A percentile compares a stretch with the other conserved stretches of the same genome.
Conservation (phyloP, 2,113 vertebrate genomes). For the Passer montanus region DNA sequence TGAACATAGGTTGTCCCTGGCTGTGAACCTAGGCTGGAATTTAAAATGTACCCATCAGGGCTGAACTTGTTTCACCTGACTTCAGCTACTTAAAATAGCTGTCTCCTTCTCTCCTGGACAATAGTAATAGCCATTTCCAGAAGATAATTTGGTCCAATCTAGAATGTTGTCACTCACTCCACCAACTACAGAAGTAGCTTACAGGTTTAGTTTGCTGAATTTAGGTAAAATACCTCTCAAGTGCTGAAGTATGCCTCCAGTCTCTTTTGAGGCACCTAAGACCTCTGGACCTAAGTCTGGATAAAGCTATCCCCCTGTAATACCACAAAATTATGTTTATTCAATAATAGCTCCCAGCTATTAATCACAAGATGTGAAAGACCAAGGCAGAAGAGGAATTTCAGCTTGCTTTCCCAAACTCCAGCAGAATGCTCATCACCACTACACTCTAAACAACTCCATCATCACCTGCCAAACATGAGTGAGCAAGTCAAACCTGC, state of each 20-base stretch:
- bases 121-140: neutral
- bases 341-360: fast-evolving
- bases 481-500: neutral
- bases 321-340: neutral
- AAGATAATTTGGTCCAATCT: neutral
- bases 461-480: neutral
- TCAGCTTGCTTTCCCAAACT: neutral
- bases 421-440: neutral
- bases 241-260: neutral
- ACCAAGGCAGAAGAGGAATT: neutral
- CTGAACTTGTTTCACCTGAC: neutral
- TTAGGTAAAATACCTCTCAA: neutral
- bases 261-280: neutral
- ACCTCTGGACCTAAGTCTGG: neutral
- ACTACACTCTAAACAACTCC: neutral
- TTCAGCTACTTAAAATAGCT: neutral
- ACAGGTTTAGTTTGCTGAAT: neutral
- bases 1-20: fast-evolving
- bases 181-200: neutral
- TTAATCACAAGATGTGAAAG: neutral
- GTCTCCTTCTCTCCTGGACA: neutral
- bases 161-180: neutral
- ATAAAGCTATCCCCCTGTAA: neutral
- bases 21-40: neutral
- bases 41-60: neutral